These are phyloP conservation scores for Drosophila falleni DNA, from an alignment of 2,888 invertebrate genomes.

Conservation along the genomic window DNA sequence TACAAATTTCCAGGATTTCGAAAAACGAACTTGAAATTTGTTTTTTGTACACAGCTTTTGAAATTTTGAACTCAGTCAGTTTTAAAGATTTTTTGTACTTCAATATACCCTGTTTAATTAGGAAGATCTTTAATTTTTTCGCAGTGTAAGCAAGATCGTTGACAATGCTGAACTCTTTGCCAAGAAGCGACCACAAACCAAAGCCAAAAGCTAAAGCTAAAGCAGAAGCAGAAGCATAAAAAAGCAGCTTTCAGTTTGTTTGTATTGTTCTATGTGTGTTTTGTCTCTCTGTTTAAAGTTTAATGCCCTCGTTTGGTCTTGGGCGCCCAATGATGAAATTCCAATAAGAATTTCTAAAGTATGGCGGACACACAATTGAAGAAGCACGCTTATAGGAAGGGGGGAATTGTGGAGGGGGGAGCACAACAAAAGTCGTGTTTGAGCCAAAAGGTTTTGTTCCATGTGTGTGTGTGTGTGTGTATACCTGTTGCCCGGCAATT, in stretches of 20 bases:
- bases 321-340: slow-evolving; percentile 51
- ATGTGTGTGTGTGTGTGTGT: slow-evolving; percentile 12
- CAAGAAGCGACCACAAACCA: slow-evolving; percentile 23
- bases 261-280: slow-evolving; percentile 26
- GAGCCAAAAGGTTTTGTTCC: slow-evolving; percentile 20
- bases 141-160: slow-evolving; percentile 37
- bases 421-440: slow-evolving; percentile 13
- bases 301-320: slow-evolving; percentile 74
- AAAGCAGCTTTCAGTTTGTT: slow-evolving; percentile 49
- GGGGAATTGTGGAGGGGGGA: not conserved
- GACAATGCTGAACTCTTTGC: slow-evolving; percentile 43
- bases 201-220: slow-evolving; percentile 3
- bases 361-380: slow-evolving; percentile 8
- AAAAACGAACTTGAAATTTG: too few relatives aligned
- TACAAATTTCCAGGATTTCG: too few relatives aligned
- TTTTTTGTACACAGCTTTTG: too few relatives aligned
- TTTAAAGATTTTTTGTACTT: too few relatives aligned
- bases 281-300: slow-evolving; percentile 58
- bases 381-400: not conserved
- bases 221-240: slow-evolving; percentile 11
- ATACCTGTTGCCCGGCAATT: slow-evolving; percentile 49
- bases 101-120: too few relatives aligned
- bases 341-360: slow-evolving; percentile 51
- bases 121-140: too few relatives aligned
- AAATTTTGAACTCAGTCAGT: too few relatives aligned